phyloP scores from a whole-genome alignment of 2,113 vertebrate species.

The Xiphias gladius region DNA sequence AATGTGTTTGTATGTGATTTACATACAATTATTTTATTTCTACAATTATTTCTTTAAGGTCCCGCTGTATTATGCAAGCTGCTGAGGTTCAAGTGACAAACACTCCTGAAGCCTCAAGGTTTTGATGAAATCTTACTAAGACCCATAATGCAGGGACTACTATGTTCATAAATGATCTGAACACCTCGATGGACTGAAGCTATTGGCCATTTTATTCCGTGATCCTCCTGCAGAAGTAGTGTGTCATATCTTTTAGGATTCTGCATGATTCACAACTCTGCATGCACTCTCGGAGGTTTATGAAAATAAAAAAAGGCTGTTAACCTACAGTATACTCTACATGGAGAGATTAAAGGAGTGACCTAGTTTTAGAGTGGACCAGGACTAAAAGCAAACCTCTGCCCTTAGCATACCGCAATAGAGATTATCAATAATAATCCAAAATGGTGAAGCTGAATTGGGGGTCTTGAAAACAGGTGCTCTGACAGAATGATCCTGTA shows the following conservation, averaged over 20 bases:
- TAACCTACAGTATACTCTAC: constrained; percentile 67
- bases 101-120: not conserved
- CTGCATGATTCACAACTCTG: constrained; percentile 36
- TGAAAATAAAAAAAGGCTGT: constrained; percentile 70
- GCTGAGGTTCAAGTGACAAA: not conserved
- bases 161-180: not conserved
- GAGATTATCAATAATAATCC: constrained; percentile 84
- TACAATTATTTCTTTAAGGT: not conserved
- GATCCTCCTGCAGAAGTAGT: constrained; percentile 8
- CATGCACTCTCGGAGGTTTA: constrained; percentile 56
- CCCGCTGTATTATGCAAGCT: no score
- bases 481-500: constrained; percentile 42
- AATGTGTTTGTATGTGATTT: not conserved
- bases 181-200: not conserved
- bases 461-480: constrained; percentile 73
- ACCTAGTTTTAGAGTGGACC: constrained; percentile 78
- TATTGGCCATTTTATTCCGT: constrained; percentile 9
- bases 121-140: not conserved
- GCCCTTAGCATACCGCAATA: constrained; percentile 70
- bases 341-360: constrained; percentile 77
- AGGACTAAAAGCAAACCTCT: constrained; percentile 77
- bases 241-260: constrained; percentile 33
- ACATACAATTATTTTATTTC: not conserved
- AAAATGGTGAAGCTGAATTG: constrained; percentile 74
- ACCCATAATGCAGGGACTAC: not conserved